Percentiles rank a stretch among this genome's conserved stretches.
phyloP scores from a whole-genome alignment of 2,888 invertebrate genomes.

The Incurvaria masculella region DNA sequence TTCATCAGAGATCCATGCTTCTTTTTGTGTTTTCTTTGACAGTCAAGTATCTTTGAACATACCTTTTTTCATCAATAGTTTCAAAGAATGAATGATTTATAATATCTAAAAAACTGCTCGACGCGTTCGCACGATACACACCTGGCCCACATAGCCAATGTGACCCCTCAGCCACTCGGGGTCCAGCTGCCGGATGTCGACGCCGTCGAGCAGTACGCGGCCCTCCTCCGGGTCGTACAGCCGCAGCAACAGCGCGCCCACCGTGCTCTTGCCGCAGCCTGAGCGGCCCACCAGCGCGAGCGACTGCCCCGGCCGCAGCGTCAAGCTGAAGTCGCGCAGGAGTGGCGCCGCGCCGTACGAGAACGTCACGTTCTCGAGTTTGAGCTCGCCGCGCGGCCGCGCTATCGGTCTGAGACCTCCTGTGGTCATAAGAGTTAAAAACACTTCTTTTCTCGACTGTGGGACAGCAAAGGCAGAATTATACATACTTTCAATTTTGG shows the following conservation, averaged over 20 bases:
- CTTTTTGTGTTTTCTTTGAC: too few relatives aligned
- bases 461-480: too few relatives aligned
- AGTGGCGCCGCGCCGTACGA: constrained; percentile 61
- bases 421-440: too few relatives aligned
- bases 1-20: too few relatives aligned
- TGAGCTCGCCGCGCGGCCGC: constrained; percentile 65
- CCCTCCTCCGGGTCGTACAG: constrained; percentile 82
- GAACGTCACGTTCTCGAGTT: constrained; percentile 71
- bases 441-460: too few relatives aligned
- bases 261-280: constrained; percentile 93
- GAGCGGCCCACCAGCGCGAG: constrained; percentile 86
- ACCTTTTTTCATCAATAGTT: too few relatives aligned
- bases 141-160: constrained; percentile 88
- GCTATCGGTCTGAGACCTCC: constrained; percentile 59
- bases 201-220: constrained; percentile 69
- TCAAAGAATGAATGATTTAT: too few relatives aligned
- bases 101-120: too few relatives aligned
- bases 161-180: constrained; percentile 81
- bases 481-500: too few relatives aligned
- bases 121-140: constrained; percentile 28
- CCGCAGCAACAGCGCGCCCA: constrained; percentile 79
- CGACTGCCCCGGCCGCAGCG: constrained; percentile 65
- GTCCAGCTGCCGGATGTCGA: constrained; percentile 71
- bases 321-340: constrained; percentile 63
- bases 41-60: too few relatives aligned